Conservation (phyloP, 2,113 vertebrate genomes). For the Actenoides lindsayi region DNA sequence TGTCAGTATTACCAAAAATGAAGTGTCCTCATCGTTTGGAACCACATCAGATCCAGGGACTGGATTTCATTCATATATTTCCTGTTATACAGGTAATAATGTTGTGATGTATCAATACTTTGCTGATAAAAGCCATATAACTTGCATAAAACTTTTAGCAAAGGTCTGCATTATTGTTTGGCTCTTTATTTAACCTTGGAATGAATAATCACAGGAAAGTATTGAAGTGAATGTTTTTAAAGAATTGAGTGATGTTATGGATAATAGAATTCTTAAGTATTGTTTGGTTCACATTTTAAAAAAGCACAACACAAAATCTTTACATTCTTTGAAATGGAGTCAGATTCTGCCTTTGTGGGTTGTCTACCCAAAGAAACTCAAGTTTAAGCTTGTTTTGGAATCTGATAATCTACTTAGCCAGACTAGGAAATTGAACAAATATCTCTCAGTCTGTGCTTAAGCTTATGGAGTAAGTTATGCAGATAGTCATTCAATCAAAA, state of each 20-base stretch:
- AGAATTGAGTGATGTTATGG: background rate
- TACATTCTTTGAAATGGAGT: background rate
- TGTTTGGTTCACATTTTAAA: background rate
- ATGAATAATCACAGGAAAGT: background rate
- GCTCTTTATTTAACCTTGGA: background rate
- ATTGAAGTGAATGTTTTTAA: background rate
- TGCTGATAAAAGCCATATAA: background rate
- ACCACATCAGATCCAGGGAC: conserved; percentile 97
- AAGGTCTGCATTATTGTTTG: background rate
- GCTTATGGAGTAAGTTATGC: background rate
- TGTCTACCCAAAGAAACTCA: background rate
- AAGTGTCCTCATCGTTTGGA: conserved; percentile 96
- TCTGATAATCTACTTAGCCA: background rate
- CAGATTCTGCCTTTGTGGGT: background rate
- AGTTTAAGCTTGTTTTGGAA: background rate
- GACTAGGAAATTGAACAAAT: background rate
- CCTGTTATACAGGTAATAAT: conserved; percentile 92
- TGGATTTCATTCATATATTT: conserved; percentile 99
- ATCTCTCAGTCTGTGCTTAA: background rate
- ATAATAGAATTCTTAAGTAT: background rate
- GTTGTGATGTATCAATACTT: background rate
- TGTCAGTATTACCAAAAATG: conserved; percentile 96
- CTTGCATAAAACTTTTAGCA: background rate
- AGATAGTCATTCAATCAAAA: background rate
- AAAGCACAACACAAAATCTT: background rate